Conservation (phyloP, 1,140 invertebrate genomes). For the Helicoverpa zea region DNA sequence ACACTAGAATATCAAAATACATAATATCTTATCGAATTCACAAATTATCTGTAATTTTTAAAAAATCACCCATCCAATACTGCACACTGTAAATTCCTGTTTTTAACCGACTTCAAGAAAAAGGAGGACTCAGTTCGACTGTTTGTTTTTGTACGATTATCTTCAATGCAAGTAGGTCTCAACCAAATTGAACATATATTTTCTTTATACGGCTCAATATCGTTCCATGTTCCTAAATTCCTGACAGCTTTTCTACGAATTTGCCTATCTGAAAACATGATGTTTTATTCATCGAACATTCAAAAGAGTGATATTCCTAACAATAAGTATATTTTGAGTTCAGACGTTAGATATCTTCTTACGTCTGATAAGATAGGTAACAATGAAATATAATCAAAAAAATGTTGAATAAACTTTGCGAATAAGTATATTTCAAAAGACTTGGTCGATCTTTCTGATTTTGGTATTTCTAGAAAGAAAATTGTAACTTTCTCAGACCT, state of each 20-base stretch:
- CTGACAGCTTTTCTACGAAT: neutral
- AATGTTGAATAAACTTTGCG: slow-evolving; percentile 13
- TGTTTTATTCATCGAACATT: slow-evolving; percentile 28
- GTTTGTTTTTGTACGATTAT: no score
- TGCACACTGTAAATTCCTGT: no score
- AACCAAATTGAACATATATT: no score
- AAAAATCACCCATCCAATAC: no score
- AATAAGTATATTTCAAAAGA: slow-evolving; percentile 5
- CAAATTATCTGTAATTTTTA: no score
- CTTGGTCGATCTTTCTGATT: slow-evolving; percentile 27
- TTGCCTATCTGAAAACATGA: neutral
- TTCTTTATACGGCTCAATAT: neutral
- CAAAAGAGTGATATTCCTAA: neutral
- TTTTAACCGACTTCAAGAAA: no score
- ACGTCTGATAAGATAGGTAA: slow-evolving; percentile 9
- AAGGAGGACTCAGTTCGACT: no score
- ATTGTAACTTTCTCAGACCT: slow-evolving; percentile 10
- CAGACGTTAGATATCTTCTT: slow-evolving; percentile 7
- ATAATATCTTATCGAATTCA: no score
- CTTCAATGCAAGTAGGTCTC: no score
- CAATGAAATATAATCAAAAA: slow-evolving; percentile 30
- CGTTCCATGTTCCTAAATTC: neutral
- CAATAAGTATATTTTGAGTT: neutral
- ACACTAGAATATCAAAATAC: no score
- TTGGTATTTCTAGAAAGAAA: slow-evolving; percentile 5